These are phyloP conservation scores for Enteromius fasciolatus DNA, from an alignment of 2,797 vertebrate genomes.

Conservation along the genomic window DNA sequence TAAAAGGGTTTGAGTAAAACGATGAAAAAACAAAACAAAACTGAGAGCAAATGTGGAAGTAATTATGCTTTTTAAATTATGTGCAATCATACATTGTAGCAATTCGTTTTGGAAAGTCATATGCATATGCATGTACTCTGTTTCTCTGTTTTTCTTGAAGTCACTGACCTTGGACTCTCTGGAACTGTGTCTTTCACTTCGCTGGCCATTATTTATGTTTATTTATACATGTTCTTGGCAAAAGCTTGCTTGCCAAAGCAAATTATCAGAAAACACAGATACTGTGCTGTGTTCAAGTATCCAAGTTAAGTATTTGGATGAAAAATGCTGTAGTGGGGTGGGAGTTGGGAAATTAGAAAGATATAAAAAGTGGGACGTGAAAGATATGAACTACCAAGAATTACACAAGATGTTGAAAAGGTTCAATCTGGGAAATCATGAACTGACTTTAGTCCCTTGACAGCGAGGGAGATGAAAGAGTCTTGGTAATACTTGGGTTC, in stretches of 20 bases:
- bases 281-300: slow-evolving; percentile 5
- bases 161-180: not conserved
- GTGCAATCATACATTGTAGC: not conserved
- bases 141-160: not conserved
- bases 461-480: not conserved
- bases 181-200: not conserved
- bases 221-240: slow-evolving; percentile 26
- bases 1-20: not conserved
- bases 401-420: slow-evolving; percentile 2
- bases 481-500: slow-evolving; percentile 41
- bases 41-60: not conserved
- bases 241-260: slow-evolving; percentile 22
- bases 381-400: slow-evolving; percentile 11
- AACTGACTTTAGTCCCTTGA: slow-evolving; percentile 13
- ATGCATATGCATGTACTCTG: not conserved
- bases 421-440: slow-evolving; percentile 19
- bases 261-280: slow-evolving; percentile 13
- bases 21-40: not conserved
- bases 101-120: not conserved
- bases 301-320: slow-evolving; percentile 3
- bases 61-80: not conserved
- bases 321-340: not conserved
- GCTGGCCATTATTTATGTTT: slow-evolving; percentile 27
- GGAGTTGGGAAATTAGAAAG: not conserved
- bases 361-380: not conserved